Base-by-base conservation (phyloP, 1,140 invertebrate species). In the Metopolophium dirhodum region DNA sequence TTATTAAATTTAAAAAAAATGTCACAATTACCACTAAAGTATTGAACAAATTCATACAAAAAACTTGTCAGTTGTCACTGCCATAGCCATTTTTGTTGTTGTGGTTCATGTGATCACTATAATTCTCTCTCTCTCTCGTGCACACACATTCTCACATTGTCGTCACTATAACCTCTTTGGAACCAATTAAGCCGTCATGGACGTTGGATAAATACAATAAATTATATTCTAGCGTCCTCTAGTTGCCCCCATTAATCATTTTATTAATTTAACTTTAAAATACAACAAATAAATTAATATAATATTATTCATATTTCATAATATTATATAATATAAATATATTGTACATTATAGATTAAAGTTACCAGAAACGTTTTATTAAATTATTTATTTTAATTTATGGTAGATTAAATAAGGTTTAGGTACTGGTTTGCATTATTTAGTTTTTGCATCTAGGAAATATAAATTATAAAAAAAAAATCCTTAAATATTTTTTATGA, bases 161-260 rank as follows among this genome's bases (percentile, higher is more conserved):
- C 22, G 22, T 1, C 26, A 57, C n/a, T 57, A 37, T 6, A 89
- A 57, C 35, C 4, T 89, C 88, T 57, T 89, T 89, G 88, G 88
- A 57, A 37, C 85, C 88, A 89, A 89, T 89, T 37, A 41, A 30
- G 57, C 49, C 26, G 18, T 57, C 88, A 54, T 47, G 88, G 88
- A 89, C 49, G 37, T 89, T 89, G n/a, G 35, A 89, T 57, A 89
- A 89, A 89, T 54, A 86, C 20, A 35, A 54, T 89, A 51, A 89
- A 54, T 77, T 54, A 23, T 54, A 23, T 30, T 87, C 11, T 30
- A 49, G 41, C 41, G 83, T 87, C 41, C 30, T 87, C n/a, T 47
- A 87, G 85, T 45, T 88, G 30, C 47, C 30, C n/a, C 45, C 14
- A 47, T 47, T 35, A 51, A 88, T 49, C 18, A 49, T 49, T 88